Evolutionary conservation across 2,113 vertebrate genomes (phyloP).

Genomic region (Neolamprologus modestus): DNA sequence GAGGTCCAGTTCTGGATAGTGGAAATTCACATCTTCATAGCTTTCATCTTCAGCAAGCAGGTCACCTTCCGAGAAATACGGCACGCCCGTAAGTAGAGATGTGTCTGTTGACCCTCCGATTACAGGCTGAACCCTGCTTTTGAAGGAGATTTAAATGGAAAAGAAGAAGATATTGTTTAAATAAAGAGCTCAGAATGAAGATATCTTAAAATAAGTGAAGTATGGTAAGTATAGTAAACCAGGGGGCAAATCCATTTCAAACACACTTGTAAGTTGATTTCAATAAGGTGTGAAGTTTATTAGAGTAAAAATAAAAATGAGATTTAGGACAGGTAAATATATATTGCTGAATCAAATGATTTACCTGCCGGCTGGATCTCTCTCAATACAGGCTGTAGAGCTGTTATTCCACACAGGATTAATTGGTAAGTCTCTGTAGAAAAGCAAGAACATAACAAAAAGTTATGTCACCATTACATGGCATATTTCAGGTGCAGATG

Average conservation of each 20-base stretch:
- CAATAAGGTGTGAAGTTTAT: background rate
- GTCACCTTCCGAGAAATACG: background rate
- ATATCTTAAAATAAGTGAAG: background rate
- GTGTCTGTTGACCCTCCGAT: background rate
- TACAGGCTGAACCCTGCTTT: background rate
- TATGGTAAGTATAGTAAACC: background rate
- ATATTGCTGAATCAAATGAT: background rate
- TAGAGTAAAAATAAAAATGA: background rate
- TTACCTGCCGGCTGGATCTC: conserved; percentile 9
- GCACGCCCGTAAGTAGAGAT: background rate
- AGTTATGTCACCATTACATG: background rate
- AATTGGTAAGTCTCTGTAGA: conserved; percentile 17
- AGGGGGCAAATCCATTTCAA: background rate
- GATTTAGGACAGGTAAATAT: background rate
- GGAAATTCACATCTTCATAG: conserved; percentile 38
- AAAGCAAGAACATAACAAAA: background rate
- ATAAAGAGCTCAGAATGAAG: background rate
- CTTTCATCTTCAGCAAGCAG: background rate
- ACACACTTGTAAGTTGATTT: background rate
- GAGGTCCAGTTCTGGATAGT: conserved; percentile 52
- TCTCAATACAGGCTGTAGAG: conserved; percentile 40
- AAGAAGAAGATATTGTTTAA: background rate
- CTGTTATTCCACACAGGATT: conserved; percentile 17
- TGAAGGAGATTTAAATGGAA: background rate
- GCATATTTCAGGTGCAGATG: background rate